A percentile compares a stretch with the other conserved stretches of the same genome.
phyloP scores from a whole-genome alignment of 2,797 vertebrate species.

The Lophius americanus region DNA sequence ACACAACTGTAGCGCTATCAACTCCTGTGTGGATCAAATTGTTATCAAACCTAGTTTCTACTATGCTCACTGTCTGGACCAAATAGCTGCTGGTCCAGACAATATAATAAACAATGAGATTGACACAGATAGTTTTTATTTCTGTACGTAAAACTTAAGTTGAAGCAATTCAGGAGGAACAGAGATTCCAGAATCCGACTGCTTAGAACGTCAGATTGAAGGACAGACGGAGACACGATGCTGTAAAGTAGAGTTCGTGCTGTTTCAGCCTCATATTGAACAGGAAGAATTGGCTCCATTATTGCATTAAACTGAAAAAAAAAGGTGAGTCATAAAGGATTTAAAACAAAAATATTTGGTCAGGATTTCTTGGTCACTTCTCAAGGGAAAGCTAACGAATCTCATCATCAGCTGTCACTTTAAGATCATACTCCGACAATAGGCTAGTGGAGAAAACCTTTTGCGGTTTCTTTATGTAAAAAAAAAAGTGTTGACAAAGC shows the following conservation, averaged over 20 bases:
- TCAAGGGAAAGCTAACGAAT: slow-evolving; percentile 19
- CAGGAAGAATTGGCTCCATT: slow-evolving; percentile 36
- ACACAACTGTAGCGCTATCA: slow-evolving; percentile 34
- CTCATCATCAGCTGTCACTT: slow-evolving; percentile 36
- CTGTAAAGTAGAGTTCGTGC: slow-evolving; percentile 39
- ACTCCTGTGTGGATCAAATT: slow-evolving; percentile 47
- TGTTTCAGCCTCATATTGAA: slow-evolving; percentile 40
- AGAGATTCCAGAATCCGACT: slow-evolving; percentile 54
- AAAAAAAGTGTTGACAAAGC: slow-evolving; percentile 2
- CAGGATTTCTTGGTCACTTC: slow-evolving; percentile 31
- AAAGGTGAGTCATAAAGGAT: slow-evolving; percentile 23
- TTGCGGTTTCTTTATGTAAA: slow-evolving; percentile 1
- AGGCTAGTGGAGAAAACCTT: neutral
- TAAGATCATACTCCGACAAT: slow-evolving; percentile 21
- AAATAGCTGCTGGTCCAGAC: slow-evolving; percentile 32
- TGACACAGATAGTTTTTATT: slow-evolving; percentile 45
- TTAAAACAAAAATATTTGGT: slow-evolving; percentile 36
- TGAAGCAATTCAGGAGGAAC: slow-evolving; percentile 30
- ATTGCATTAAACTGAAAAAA: slow-evolving; percentile 34
- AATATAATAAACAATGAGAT: slow-evolving; percentile 30
- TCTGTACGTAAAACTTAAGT: slow-evolving; percentile 24
- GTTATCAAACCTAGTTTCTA: slow-evolving; percentile 25
- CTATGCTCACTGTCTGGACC: slow-evolving; percentile 21
- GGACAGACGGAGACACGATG: slow-evolving; percentile 31
- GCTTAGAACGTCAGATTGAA: slow-evolving; percentile 52